A percentile compares a stretch with the other conserved stretches of the same genome.
These are phyloP conservation scores for Zaprionus camerounensis DNA, from an alignment of 1,140 invertebrate species.

Conservation along the genomic window DNA sequence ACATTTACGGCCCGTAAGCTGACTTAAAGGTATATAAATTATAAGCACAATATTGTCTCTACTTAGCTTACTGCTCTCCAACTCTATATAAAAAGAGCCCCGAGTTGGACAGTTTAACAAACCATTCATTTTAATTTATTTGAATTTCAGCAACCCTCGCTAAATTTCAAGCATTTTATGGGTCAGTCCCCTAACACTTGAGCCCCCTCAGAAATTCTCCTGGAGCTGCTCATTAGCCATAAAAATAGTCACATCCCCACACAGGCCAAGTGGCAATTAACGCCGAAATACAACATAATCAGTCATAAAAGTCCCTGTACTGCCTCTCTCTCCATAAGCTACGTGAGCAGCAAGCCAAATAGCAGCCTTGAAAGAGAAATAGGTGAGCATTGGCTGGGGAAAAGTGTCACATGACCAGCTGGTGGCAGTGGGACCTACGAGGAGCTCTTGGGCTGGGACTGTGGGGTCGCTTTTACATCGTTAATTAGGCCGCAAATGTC, in stretches of 20 bases:
- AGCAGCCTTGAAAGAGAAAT: conserved; percentile 19
- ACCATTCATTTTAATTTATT: conserved; percentile 65
- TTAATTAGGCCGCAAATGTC: conserved; percentile 65
- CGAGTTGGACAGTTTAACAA: not conserved
- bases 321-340: conserved; percentile 13
- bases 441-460: conserved; percentile 17
- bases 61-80: not conserved
- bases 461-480: conserved; percentile 60
- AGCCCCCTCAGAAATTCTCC: conserved; percentile 44
- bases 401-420: conserved; percentile 71
- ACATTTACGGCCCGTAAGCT: too few relatives aligned
- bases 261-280: conserved; percentile 73
- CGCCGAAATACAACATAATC: conserved; percentile 76
- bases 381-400: not conserved
- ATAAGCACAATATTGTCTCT: too few relatives aligned
- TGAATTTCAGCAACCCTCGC: conserved; percentile 30
- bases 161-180: conserved; percentile 64
- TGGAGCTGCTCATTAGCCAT: conserved; percentile 75
- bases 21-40: too few relatives aligned
- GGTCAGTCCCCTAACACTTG: conserved; percentile 56
- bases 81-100: not conserved
- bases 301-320: conserved; percentile 63
- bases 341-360: conserved; percentile 67
- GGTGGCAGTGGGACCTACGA: conserved; percentile 3
- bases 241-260: conserved; percentile 75